phyloP scores from a whole-genome alignment of 2,113 vertebrate species.

The Beaufortia kweichowensis region DNA sequence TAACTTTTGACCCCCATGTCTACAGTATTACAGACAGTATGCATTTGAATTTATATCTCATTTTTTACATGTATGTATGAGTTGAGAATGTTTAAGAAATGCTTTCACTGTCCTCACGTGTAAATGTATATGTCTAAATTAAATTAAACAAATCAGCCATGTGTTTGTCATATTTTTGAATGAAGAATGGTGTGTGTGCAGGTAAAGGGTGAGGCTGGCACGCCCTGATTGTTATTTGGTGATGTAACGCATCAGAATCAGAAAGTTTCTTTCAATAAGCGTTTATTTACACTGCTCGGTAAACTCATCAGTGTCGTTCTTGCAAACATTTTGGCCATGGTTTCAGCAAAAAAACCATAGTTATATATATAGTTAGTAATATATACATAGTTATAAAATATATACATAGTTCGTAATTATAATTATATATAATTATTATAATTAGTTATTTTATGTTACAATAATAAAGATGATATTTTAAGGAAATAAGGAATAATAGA shows the following conservation, averaged over 20 bases:
- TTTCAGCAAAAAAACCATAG: too few relatives aligned
- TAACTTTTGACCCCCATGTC: slow-evolving; percentile 70
- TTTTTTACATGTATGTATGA: slow-evolving; percentile 90
- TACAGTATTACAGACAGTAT: slow-evolving; percentile 76
- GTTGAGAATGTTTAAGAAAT: slow-evolving; percentile 83
- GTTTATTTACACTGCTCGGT: not conserved
- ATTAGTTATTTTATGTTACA: too few relatives aligned
- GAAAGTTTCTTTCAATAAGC: not conserved
- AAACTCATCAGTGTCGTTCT: too few relatives aligned
- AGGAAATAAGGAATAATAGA: too few relatives aligned
- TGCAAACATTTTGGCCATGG: too few relatives aligned
- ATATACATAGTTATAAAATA: too few relatives aligned
- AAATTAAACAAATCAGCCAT: slow-evolving; percentile 85
- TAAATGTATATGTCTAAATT: slow-evolving; percentile 86
- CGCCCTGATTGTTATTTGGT: not conserved
- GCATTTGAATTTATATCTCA: slow-evolving; percentile 72
- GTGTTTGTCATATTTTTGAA: slow-evolving; percentile 72
- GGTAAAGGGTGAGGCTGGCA: not conserved
- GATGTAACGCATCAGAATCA: not conserved
- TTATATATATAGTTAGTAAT: too few relatives aligned
- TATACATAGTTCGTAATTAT: too few relatives aligned
- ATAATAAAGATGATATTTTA: too few relatives aligned
- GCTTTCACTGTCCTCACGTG: slow-evolving; percentile 82
- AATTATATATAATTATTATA: too few relatives aligned
- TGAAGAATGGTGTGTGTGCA: not conserved